These are phyloP conservation scores for Enteromius trimaculatus DNA, from an alignment of 2,797 vertebrate genomes.

Conservation along the genomic window DNA sequence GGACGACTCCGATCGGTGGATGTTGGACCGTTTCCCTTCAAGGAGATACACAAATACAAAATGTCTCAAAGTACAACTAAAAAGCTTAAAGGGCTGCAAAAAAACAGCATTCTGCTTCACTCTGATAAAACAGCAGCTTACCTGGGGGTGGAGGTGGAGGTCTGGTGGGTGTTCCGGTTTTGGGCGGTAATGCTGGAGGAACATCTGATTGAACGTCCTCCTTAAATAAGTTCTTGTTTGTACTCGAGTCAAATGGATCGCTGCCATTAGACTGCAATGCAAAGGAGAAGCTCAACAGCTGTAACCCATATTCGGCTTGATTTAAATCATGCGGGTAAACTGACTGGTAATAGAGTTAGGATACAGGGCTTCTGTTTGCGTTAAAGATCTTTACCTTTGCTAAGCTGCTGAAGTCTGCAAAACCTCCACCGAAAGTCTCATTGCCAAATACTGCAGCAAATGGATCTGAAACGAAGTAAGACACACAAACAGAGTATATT, in stretches of 20 bases:
- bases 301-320: background rate
- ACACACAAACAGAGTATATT: background rate
- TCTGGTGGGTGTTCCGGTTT: conserved; percentile 93
- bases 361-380: background rate
- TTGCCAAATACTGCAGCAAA: conserved; percentile 94
- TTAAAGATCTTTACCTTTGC: conserved; percentile 84
- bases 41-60: conserved; percentile 28
- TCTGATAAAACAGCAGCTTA: conserved; percentile 63
- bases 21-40: conserved; percentile 91
- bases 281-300: background rate
- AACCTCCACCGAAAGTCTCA: conserved; percentile 90
- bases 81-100: background rate
- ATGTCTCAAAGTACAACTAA: background rate
- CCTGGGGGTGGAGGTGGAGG: conserved; percentile 95
- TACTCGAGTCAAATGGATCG: conserved; percentile 83
- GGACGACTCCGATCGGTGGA: conserved; percentile 89
- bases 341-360: background rate
- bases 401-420: conserved; percentile 93
- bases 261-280: conserved; percentile 81
- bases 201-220: conserved; percentile 83
- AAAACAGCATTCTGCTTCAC: background rate
- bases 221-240: conserved; percentile 87
- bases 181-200: conserved; percentile 94
- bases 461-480: conserved; percentile 82
- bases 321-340: conserved; percentile 5